A percentile compares a stretch with the other conserved stretches of the same genome.
phyloP scores from a whole-genome alignment of 2,113 vertebrate species.

The Uria aalge region DNA sequence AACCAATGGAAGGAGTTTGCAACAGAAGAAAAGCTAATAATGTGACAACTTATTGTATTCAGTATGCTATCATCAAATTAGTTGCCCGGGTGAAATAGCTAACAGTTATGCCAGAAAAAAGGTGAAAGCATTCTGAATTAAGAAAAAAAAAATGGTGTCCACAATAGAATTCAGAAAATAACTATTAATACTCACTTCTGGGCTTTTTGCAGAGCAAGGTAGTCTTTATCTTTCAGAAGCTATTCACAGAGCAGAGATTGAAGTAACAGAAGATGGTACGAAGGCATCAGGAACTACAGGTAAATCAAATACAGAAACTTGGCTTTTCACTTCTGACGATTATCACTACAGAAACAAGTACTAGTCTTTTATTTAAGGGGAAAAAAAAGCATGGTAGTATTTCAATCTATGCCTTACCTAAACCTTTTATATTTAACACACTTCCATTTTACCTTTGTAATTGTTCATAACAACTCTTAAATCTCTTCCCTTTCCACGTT shows the following conservation, averaged over 20 bases:
- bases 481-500: not conserved
- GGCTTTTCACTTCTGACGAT: not conserved
- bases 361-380: not conserved
- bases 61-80: not conserved
- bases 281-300: conserved; percentile 85
- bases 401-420: not conserved
- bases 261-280: conserved; percentile 86
- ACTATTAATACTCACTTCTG: not conserved
- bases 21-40: not conserved
- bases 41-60: not conserved
- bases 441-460: not conserved
- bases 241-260: conserved; percentile 85
- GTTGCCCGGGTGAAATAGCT: not conserved
- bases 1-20: not conserved
- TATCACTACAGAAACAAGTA: not conserved
- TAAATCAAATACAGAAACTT: conserved; percentile 26
- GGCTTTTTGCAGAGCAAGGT: conserved; percentile 71
- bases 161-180: not conserved
- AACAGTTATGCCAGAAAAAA: not conserved
- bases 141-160: not conserved
- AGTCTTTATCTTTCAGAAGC: conserved; percentile 86
- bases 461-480: not conserved
- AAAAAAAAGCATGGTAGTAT: not conserved
- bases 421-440: not conserved
- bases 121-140: not conserved